phyloP scores from a whole-genome alignment of 2,888 invertebrate species.

The Nycteola revayana region DNA sequence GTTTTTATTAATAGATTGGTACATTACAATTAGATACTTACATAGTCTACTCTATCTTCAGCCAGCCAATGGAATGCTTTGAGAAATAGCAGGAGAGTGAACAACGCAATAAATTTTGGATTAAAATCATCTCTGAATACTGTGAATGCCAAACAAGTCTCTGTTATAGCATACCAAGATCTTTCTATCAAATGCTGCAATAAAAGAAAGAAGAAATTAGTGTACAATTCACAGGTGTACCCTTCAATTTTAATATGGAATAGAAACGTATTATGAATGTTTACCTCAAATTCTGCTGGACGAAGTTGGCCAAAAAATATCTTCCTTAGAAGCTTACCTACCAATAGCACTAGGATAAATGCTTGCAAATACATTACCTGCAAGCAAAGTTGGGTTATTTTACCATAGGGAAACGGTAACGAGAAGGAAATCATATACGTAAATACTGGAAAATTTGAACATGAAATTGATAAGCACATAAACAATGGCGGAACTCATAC shows the following conservation, averaged over 20 bases:
- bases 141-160: slow-evolving; percentile 99
- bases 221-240: not conserved
- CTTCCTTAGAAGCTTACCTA: slow-evolving; percentile 95
- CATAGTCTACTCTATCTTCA: slow-evolving; percentile 99
- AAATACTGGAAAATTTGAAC: too few species aligned
- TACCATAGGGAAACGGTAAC: slow-evolving; percentile 1
- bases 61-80: slow-evolving; percentile 99
- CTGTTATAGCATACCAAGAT: slow-evolving; percentile 99
- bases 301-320: slow-evolving; percentile 97
- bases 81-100: slow-evolving; percentile 96
- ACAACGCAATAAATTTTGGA: slow-evolving; percentile 98
- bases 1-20: slow-evolving; percentile 11
- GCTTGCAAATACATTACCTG: slow-evolving; percentile 99
- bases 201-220: slow-evolving; percentile 12
- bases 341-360: slow-evolving; percentile 94
- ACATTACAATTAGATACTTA: slow-evolving; percentile 80
- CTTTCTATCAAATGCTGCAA: slow-evolving; percentile 97
- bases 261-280: not conserved
- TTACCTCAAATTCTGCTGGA: slow-evolving; percentile 97
- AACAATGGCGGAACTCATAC: slow-evolving; percentile 16
- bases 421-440: slow-evolving; percentile 2
- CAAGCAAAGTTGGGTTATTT: slow-evolving; percentile 45
- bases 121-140: slow-evolving; percentile 99
- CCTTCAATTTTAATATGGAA: not conserved
- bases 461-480: too few species aligned